Base-by-base conservation (phyloP, 2,113 vertebrate genomes). In the Columba janthina region DNA sequence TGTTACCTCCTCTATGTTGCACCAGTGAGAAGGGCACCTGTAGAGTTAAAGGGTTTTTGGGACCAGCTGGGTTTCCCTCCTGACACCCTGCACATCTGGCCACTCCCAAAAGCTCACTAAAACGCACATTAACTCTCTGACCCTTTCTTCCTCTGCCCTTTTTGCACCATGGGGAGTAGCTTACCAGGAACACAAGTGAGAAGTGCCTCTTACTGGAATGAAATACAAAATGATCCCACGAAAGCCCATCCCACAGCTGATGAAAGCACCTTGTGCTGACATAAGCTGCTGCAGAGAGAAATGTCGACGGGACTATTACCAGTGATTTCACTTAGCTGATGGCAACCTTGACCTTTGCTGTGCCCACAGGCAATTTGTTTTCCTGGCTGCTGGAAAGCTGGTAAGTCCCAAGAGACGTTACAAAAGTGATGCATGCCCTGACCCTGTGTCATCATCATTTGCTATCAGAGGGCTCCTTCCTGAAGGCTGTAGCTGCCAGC, bases 291-390 rank as follows among this genome's bases (percentile, higher is more conserved):
- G 90, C 69, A 34, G 62, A 81, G 70, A 78, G 51, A 96, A 95
- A 94, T 94, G 95, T 88, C 34, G 21, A 87, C 6, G 6, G 64
- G 28, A 24, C 84, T 61, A 86, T 88, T 82, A 94, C 67, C 83
- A 92, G 88, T 2, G 2, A 91, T 90, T 69, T 71, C 2, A 0
- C 84, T 77, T 74, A 94, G 90, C 95, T 97, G 86, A 94, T 93
- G 90, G 95, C 95, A 94, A 6, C 42, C 61, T 82, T 94, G 92
- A 95, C 92, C 97, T 97, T 94, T 96, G 46, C 93, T 67, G 76
- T 57, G 73, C 85, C 92, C 25, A 29, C 71, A 74, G 34, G 87
- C 84, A 95, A 96, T 97, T 95, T 97, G 96, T 94, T 97, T 96
- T 94, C 79, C 81, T 77, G 84, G 51, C 85, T 85, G 87, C 73